These are phyloP conservation scores for Leptinotarsa tumamoca DNA, from an alignment of 2,888 invertebrate species.

Conservation along the genomic window DNA sequence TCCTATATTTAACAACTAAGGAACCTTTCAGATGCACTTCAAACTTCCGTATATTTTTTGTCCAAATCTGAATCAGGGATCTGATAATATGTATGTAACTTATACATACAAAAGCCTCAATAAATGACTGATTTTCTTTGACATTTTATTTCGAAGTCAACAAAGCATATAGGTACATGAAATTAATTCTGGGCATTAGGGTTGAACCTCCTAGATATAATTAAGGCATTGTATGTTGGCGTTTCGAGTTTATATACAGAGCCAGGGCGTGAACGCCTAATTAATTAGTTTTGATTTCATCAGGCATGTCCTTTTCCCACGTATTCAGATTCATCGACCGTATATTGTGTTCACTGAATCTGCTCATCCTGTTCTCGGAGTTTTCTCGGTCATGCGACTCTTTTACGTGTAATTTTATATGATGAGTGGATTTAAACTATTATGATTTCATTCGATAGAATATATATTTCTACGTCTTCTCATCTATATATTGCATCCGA, in stretches of 20 bases:
- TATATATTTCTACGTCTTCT: too few relatives aligned
- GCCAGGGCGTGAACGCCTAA: constrained; percentile 10
- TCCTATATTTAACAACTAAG: too few relatives aligned
- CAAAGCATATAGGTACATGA: neutral
- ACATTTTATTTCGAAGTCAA: neutral
- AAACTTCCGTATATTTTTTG: too few relatives aligned
- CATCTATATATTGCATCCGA: too few relatives aligned
- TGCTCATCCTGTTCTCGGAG: constrained; percentile 29
- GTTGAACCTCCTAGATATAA: neutral
- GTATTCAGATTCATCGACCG: constrained; percentile 37
- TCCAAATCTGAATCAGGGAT: too few relatives aligned
- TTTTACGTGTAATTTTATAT: constrained; percentile 12
- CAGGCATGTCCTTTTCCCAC: constrained; percentile 37
- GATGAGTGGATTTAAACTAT: neutral
- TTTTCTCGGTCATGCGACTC: constrained; percentile 22
- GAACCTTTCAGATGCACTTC: too few relatives aligned
- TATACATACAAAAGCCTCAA: too few relatives aligned
- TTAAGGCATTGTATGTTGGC: neutral
- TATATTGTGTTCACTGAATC: constrained; percentile 31
- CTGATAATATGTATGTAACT: too few relatives aligned
- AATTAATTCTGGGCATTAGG: neutral
- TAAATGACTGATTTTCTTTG: neutral
- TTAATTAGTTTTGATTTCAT: constrained; percentile 37
- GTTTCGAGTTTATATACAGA: neutral
- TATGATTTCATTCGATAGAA: too few relatives aligned